Conservation (phyloP, 2,797 vertebrate genomes). For the Rhabdophis nuchalis region DNA sequence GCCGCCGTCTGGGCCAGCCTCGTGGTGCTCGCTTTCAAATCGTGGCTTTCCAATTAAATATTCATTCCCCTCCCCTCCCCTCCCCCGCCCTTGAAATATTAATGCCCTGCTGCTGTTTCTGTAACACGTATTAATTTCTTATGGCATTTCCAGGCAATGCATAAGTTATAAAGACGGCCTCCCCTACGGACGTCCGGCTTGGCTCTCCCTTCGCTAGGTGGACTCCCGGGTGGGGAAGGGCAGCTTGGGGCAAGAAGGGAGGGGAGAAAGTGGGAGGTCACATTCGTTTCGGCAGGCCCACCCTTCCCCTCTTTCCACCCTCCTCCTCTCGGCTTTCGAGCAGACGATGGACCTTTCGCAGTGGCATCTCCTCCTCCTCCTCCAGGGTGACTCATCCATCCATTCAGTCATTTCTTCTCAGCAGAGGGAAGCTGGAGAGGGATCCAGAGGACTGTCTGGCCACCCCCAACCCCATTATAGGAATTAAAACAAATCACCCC, state of each 20-base stretch:
- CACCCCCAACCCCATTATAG: slow-evolving; percentile 60
- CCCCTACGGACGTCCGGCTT: slow-evolving; percentile 54
- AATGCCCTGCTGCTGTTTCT: slow-evolving; percentile 72
- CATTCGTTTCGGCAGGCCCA: slow-evolving; percentile 21
- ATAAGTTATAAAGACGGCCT: slow-evolving; percentile 66
- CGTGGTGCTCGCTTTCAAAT: slow-evolving; percentile 69
- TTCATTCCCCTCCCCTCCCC: slow-evolving; percentile 52
- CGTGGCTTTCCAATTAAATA: slow-evolving; percentile 76
- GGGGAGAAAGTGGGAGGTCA: slow-evolving; percentile 30
- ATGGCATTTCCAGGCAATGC: slow-evolving; percentile 75
- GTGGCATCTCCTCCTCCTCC: slow-evolving; percentile 49
- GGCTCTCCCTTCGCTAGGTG: slow-evolving; percentile 33
- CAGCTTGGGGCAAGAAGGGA: background rate
- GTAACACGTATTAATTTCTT: slow-evolving; percentile 78
- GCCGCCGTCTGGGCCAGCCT: slow-evolving; percentile 60
- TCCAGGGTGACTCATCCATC: slow-evolving; percentile 58
- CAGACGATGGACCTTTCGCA: slow-evolving; percentile 51
- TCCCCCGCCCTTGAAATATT: slow-evolving; percentile 74
- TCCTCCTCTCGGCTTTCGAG: slow-evolving; percentile 42
- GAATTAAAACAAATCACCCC: slow-evolving; percentile 70
- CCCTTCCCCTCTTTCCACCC: slow-evolving; percentile 12
- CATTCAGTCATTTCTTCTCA: slow-evolving; percentile 64
- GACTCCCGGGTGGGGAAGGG: slow-evolving; percentile 30
- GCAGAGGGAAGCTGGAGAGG: slow-evolving; percentile 41
- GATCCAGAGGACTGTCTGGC: slow-evolving; percentile 33